Evolutionary conservation across 2,113 vertebrate genomes (phyloP).

Genomic region (Spea multiplicata): DNA sequence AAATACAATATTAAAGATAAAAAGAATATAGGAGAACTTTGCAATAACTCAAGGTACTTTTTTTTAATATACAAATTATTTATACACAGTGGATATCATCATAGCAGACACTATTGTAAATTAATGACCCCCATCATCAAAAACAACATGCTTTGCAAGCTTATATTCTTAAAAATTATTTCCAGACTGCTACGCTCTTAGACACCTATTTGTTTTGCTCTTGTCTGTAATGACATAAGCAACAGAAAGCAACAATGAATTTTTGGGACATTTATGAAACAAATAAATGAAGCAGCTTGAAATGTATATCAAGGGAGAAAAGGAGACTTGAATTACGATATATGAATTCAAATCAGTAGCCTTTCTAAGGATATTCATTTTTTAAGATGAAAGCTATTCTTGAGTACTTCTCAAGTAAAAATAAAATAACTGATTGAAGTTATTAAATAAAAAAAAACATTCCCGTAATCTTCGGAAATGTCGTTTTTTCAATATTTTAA

Average conservation of each 20-base stretch:
- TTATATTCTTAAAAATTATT: constrained; percentile 42
- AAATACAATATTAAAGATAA: too few relatives aligned
- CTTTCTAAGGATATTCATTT: constrained; percentile 58
- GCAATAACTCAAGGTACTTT: background rate
- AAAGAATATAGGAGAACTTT: background rate
- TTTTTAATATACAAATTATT: constrained; percentile 34
- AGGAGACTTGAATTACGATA: constrained; percentile 62
- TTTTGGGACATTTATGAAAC: constrained; percentile 59
- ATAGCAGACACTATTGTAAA: constrained; percentile 35
- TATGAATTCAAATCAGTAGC: constrained; percentile 64
- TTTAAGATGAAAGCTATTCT: constrained; percentile 58
- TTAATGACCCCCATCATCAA: constrained; percentile 42
- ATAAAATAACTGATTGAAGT: constrained; percentile 55
- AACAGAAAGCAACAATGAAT: constrained; percentile 55
- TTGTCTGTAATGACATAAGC: constrained; percentile 51
- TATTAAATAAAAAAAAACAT: background rate
- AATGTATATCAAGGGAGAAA: constrained; percentile 54
- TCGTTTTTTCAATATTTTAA: background rate
- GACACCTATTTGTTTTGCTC: constrained; percentile 43
- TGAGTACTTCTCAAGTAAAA: constrained; percentile 51
- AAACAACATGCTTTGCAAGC: constrained; percentile 37
- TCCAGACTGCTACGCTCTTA: constrained; percentile 38
- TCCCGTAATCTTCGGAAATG: constrained; percentile 8
- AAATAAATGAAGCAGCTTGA: constrained; percentile 54
- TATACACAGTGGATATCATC: constrained; percentile 38